Base-by-base conservation (phyloP, 2,113 vertebrate species). In the Apistogramma diplotaenia region DNA sequence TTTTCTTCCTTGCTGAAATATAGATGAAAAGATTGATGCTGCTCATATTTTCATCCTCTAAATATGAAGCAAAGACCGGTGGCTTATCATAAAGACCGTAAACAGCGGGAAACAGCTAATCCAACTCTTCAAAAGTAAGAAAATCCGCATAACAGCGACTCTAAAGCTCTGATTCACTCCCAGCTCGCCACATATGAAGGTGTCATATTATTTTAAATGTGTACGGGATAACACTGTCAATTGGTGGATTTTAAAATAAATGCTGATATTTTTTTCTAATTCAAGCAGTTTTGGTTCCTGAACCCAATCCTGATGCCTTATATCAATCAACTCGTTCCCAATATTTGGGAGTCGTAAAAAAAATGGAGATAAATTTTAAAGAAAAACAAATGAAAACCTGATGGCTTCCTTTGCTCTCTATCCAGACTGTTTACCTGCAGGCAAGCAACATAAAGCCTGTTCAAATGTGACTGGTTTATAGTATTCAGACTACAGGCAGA, bases 191-290 rank as follows among this genome's bases (percentile, higher is more conserved):
- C 4, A 15, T 9, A 3, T 16, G 60, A 62, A 40, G 6, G 0
- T 65, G 61, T 65, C 61, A 25, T 21, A 67, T 65, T 27, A 65
- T 65, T 65, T 4, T 46, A 8, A 65, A 46, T 27, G 6, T 65
- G 13, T 4, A 18, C 25, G 13, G 13, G 0, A 27, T 43, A 43
- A 43, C 11, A 43, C 3, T 43, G 40, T 43, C 12, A 43, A 43
- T 43, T 12, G 4, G 10, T 16, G 3, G 15, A 46, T 5, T 5
- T 15, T 15, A 46, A 46, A 5, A 5, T 46, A 43, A 46, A 15
- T 1, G 2, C 4, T 46, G 43, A 16, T 16, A 16, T 16, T 5
- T 46, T 46, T 46, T 46, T 16, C 15, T 16, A 49, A 49, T 49
- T 27, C 62, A 27, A 43, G 1, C 15, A 70, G 62, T 49, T 70